phyloP scores from a whole-genome alignment of 2,113 vertebrate species.

The Apistogramma diplotaenia region DNA sequence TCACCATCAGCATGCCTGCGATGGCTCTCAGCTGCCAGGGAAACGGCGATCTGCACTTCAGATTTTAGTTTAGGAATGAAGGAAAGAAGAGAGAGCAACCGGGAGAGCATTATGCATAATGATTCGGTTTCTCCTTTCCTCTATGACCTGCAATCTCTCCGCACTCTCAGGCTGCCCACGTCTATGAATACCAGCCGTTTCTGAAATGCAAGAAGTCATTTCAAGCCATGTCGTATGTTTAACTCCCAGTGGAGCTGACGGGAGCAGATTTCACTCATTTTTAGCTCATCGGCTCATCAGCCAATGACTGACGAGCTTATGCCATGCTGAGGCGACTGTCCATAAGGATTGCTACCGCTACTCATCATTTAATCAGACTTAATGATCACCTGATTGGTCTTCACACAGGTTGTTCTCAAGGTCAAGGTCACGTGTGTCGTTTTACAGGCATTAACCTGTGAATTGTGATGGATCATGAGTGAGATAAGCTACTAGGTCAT shows the following conservation, averaged over 20 bases:
- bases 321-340: too few species aligned
- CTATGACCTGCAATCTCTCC: not conserved
- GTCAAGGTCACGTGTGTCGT: too few species aligned
- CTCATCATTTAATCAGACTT: too few species aligned
- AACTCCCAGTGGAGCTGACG: not conserved
- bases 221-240: not conserved
- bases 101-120: slow-evolving; percentile 17
- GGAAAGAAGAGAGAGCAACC: slow-evolving; percentile 19
- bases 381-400: too few species aligned
- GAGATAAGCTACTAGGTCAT: too few species aligned
- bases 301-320: too few species aligned
- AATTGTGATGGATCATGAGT: too few species aligned
- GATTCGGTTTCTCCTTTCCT: slow-evolving; percentile 3
- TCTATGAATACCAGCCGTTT: slow-evolving; percentile 15
- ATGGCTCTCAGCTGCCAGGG: slow-evolving; percentile 10
- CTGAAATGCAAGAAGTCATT: slow-evolving; percentile 1
- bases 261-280: too few species aligned
- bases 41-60: slow-evolving; percentile 17
- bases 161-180: not conserved
- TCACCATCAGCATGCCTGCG: slow-evolving; percentile 32
- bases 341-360: too few species aligned
- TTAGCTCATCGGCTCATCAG: too few species aligned
- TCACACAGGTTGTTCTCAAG: too few species aligned
- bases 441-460: too few species aligned
- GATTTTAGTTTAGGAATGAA: slow-evolving; percentile 11